Base-by-base conservation (phyloP, 2,797 vertebrate genomes). In the Echeneis naucrates region DNA sequence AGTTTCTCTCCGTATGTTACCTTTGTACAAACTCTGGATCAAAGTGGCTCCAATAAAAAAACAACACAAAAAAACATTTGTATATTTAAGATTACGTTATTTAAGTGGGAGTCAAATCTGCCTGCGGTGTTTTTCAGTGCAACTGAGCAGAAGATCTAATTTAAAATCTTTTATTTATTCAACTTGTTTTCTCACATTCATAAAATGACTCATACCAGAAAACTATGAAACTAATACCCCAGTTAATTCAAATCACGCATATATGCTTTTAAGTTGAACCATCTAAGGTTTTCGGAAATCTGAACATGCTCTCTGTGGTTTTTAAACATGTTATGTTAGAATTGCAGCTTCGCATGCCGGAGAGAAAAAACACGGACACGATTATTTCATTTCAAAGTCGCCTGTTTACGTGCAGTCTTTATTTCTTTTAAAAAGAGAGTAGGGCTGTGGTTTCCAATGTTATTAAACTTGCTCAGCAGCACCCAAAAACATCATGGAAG, bases 401-500 rank as follows among this genome's bases (percentile, higher is more conserved):
- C n/a, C 44, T 23, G n/a, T 47, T 10, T 50, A 14, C 19, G 19
- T 13, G 27, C 6, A 19, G 52, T 40, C 44, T 44, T 45, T 40
- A 56, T 56, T 23, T 32, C n/a, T 62, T 17, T 38, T 26, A 17
- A 37, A 32, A 16, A 27, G 48, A n/a, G 38, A 12, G 48, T 52
- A 13, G 26, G 23, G 38, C 5, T 54, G 13, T 44, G 50, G 63
- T 30, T 65, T n/a, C 19, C 37, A 8, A 21, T 3, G 21, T 13
- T 42, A 48, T 48, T 35, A 30, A 33, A 21, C 33, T 30, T 26
- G 30, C 16, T 68, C 71, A 64, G 50, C 58, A 60, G 23, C 17
- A 55, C 30, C 72, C 35, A 19, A 33, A 65, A 50, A 59, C 38
- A 50, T 16, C 12, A 35, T 32, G 35, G 52, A 65, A 65, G 50